Evolutionary conservation across 2,113 vertebrate species (phyloP).

Genomic region (Scolopax mira): DNA sequence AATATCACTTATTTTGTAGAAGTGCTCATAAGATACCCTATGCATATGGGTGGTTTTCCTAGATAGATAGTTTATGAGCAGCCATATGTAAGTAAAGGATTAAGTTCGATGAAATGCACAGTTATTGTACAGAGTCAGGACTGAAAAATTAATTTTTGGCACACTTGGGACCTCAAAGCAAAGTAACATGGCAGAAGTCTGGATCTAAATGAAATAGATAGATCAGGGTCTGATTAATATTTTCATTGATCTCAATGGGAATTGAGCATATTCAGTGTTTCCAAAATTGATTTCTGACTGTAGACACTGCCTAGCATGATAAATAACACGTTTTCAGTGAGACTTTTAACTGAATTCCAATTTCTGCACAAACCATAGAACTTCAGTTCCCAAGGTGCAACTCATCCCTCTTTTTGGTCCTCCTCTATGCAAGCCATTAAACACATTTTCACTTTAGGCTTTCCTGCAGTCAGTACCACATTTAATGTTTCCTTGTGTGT

Average conservation of each 20-base stretch:
- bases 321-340: background rate
- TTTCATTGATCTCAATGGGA: background rate
- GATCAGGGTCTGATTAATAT: background rate
- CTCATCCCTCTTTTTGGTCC: background rate
- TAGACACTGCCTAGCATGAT: background rate
- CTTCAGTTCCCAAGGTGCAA: background rate
- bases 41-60: background rate
- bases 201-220: background rate
- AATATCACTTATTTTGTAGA: background rate
- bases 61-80: background rate
- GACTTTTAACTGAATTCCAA: background rate
- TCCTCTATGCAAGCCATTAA: background rate
- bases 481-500: background rate
- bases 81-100: background rate
- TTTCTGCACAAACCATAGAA: background rate
- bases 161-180: background rate
- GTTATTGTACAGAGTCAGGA: background rate
- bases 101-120: background rate
- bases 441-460: background rate
- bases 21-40: background rate
- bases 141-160: background rate
- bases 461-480: background rate
- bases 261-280: background rate
- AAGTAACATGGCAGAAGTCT: background rate
- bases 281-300: background rate